Evolutionary conservation across 2,888 invertebrate genomes (phyloP), one percentile per base, ranked within the genome.

Genomic region (Xiphydria camelus): DNA sequence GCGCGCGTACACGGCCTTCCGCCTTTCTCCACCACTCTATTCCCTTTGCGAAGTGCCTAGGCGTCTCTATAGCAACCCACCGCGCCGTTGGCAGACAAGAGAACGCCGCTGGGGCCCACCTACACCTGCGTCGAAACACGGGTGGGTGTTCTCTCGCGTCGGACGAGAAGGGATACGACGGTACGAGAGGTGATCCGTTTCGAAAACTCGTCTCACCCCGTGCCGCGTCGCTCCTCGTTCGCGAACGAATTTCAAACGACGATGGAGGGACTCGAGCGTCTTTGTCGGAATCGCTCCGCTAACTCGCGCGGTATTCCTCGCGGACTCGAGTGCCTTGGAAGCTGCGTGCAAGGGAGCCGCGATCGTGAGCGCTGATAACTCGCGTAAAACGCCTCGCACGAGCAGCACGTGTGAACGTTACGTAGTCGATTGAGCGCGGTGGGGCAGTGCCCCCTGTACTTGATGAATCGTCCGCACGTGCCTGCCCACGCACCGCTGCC

Each of bases 401-500:
- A 45, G 57, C 55, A 59, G 59, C 64, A 61, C 62, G 60, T 59
- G 66, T 57, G 59, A 64, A 62, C 59, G 61, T 59, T 60, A 49
- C 38, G 59, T 12, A 36, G 36, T 20, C 6, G 36, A 19, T 20
- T 20, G 36, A 36, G 9, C 22, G 14, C 7, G 14, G 10, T 21
- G 21, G 22, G 14, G 20, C 56, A 61, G 61, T 48, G 19, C 23
- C 57, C 65, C 70, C n/a, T n/a, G n/a, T n/a, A n/a, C n/a, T 71
- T 73, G 74, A 74, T 72, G 71, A 74, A 74, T 73, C 59, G 73
- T 63, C 66, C 53, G 72, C 74, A 74, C 74, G 73, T 74, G 73
- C 53, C 71, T 58, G 54, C 49, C 61, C 62, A 62, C 66, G 64
- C 63, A 66, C 62, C 64, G 62, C 58, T 55, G 65, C 69, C 73